Percentiles rank a stretch among this genome's conserved stretches.
Evolutionary conservation across 2,113 vertebrate genomes (phyloP).

Genomic region (Lethenteron reissneri): DNA sequence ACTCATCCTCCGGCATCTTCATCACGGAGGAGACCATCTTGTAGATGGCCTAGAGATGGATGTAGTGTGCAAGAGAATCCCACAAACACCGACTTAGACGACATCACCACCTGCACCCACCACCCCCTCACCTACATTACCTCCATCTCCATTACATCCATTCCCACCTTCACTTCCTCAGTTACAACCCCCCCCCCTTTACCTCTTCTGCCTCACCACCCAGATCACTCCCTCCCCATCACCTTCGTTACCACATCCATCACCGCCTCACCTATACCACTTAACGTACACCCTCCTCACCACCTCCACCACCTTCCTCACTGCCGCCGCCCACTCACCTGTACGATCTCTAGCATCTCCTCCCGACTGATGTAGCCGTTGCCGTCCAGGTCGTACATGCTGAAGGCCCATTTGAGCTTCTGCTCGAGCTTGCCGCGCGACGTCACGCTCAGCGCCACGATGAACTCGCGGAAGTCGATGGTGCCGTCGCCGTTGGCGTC

Average conservation of each 20-base stretch:
- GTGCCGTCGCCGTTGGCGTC: constrained; percentile 90
- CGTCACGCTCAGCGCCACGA: constrained; percentile 90
- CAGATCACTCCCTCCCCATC: neutral
- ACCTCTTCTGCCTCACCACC: neutral
- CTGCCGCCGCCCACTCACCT: constrained; percentile 29
- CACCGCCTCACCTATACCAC: neutral
- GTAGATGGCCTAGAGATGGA: constrained; percentile 60
- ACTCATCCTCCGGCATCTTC: constrained; percentile 98
- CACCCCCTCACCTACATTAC: neutral
- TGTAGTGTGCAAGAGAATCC: no score
- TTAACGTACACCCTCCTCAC: neutral
- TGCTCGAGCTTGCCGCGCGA: constrained; percentile 91
- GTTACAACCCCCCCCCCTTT: neutral
- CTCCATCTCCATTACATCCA: neutral
- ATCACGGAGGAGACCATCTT: constrained; percentile 99
- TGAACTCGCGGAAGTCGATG: constrained; percentile 98
- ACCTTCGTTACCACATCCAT: neutral
- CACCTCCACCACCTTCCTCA: neutral
- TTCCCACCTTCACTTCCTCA: neutral
- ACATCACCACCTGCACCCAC: neutral
- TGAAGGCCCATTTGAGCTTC: constrained; percentile 99
- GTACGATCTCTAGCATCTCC: constrained; percentile 97
- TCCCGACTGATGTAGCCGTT: constrained; percentile 97
- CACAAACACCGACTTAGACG: no score
- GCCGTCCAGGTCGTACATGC: constrained; percentile 95